Percentiles rank a stretch among this genome's conserved stretches.
Evolutionary conservation across 2,888 invertebrate genomes (phyloP).

Genomic region (Plebejus argus): DNA sequence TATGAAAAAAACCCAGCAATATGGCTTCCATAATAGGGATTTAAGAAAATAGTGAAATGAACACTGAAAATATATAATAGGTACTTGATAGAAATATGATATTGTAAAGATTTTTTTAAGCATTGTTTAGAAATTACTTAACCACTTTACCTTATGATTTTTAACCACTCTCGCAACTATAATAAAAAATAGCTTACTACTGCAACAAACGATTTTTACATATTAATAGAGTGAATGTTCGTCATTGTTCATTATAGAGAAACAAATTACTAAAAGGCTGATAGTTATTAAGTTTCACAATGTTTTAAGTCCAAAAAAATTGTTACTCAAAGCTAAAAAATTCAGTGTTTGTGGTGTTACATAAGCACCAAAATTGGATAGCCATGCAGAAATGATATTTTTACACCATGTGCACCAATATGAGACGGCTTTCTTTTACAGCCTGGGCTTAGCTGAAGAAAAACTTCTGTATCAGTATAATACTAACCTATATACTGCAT

Average conservation of each 20-base stretch:
- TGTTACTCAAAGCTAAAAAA: neutral
- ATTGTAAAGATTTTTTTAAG: neutral
- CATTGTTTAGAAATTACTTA: neutral
- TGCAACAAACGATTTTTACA: neutral
- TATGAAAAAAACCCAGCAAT: neutral
- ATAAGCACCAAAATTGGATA: neutral
- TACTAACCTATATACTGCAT: neutral
- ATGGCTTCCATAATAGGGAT: slow-evolving; percentile 15
- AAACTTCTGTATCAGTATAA: neutral
- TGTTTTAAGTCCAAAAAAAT: neutral
- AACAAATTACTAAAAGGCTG: neutral
- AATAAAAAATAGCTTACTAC: neutral
- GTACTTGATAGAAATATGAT: neutral
- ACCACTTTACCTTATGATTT: neutral
- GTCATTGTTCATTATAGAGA: neutral
- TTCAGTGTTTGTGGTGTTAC: neutral
- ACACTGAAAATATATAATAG: slow-evolving; percentile 1
- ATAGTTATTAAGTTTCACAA: neutral
- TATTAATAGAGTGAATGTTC: neutral
- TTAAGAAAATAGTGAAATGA: neutral
- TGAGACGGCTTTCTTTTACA: neutral
- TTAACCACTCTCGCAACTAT: neutral
- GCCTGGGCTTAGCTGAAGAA: neutral
- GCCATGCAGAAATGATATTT: neutral
- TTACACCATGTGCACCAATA: neutral